Percentiles rank a stretch among this genome's conserved stretches.
Conservation (phyloP, 2,797 vertebrate genomes). For the Gallirallus australis region DNA sequence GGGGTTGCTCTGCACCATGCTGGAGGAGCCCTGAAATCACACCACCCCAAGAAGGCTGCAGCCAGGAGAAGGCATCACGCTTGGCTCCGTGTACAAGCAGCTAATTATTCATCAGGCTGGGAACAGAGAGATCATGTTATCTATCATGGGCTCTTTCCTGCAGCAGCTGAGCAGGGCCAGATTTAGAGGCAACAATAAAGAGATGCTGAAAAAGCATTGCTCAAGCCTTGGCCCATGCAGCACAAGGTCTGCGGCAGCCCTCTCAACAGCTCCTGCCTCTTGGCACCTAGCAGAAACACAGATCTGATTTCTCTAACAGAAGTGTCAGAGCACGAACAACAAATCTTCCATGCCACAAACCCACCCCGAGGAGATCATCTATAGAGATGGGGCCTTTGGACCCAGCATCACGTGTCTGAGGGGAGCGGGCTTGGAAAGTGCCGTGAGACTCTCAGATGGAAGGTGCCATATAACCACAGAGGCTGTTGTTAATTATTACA, state of each 20-base stretch:
- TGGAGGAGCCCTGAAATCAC: not conserved
- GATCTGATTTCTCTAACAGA: not conserved
- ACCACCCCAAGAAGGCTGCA: not conserved
- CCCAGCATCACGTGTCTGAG: not conserved
- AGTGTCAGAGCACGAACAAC: not conserved
- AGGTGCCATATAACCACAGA: not conserved
- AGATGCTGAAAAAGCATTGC: not conserved
- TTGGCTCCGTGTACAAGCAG: rapidly evolving
- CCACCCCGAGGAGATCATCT: slow-evolving; percentile 1
- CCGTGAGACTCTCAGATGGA: not conserved
- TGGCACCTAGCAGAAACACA: not conserved
- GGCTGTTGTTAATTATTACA: slow-evolving; percentile 48
- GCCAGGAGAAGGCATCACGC: not conserved
- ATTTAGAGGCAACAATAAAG: not conserved
- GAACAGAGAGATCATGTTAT: rapidly evolving
- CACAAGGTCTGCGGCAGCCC: not conserved
- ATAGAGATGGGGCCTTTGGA: not conserved
- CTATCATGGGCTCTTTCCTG: not conserved
- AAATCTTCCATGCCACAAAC: slow-evolving; percentile 7
- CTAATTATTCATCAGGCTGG: not conserved
- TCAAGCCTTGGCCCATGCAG: not conserved
- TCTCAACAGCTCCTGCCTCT: not conserved
- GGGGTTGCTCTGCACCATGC: not conserved
- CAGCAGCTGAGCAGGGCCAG: not conserved
- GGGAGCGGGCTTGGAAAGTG: not conserved